Evolutionary conservation across 2,888 invertebrate genomes (phyloP), one percentile per base, ranked within the genome.

Genomic region (Danaus chrysippus): DNA sequence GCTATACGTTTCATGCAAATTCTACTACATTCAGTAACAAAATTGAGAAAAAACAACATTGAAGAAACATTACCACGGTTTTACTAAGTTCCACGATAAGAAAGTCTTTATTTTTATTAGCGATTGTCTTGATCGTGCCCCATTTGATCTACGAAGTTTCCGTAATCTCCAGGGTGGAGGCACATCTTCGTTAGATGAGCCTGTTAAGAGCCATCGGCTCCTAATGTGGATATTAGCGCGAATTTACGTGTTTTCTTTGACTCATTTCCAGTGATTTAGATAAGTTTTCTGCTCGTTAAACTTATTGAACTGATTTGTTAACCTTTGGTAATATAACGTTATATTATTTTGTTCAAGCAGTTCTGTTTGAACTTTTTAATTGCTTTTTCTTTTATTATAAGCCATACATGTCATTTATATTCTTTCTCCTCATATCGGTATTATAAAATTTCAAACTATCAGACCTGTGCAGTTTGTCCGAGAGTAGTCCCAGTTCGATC

Each of bases 241-340:
- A 65, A 70, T 68, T 67, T 67, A 70, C 67, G 65, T 62, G 60
- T 60, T 68, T 67, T 68, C 68, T 66, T 68, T 55, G 58, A 54
- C 59, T 63, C 58, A 57, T 58, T 61, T 15, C 44, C 34, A 49
- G 60, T 65, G 61, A 65, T 65, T 61, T 60, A 61, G 59, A 19
- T 54, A 54, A 15, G 53, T 49, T n/a, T 49, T 44, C 42, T 34
- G 9, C 17, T 49, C 49, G 17, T 49, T 34, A 34, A 49, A 6
- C 1, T 17, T 49, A 46, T 34, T 34, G 6, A 34, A 3, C 23
- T 34, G 23, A 34, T 34, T 34, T 34, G 23, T 5, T 34, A 2
- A 34, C 6, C 3, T 34, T 34, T 34, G 1, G 6, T 34, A 34
- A 34, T 6, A 34, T 34, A 34, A 2, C 23, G 23, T 34, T 34